Evolutionary conservation across 2,797 vertebrate species (phyloP).

Genomic region (Harpagifer antarcticus): DNA sequence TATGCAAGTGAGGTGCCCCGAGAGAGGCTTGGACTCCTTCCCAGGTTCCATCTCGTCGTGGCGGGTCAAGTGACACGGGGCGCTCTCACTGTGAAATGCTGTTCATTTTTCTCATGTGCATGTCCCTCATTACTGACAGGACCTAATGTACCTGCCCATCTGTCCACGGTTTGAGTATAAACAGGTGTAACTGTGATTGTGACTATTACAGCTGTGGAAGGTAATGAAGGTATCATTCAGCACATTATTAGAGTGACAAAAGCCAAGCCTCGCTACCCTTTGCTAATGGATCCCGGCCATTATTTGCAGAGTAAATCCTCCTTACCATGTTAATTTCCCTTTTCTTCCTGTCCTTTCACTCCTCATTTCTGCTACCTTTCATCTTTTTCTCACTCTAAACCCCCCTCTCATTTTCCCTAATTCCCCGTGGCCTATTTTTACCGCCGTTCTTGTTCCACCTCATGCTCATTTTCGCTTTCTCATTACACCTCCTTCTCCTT

Average conservation of each 20-base stretch:
- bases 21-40: slow-evolving; percentile 64
- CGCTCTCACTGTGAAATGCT: not conserved
- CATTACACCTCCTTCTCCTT: slow-evolving; percentile 14
- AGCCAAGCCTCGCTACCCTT: slow-evolving; percentile 31
- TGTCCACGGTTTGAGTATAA: slow-evolving; percentile 33
- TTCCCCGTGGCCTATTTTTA: not conserved
- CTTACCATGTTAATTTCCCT: not conserved
- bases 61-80: slow-evolving; percentile 43
- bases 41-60: slow-evolving; percentile 54
- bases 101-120: slow-evolving; percentile 13
- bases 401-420: slow-evolving; percentile 1
- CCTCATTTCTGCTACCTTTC: slow-evolving; percentile 14
- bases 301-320: slow-evolving; percentile 53
- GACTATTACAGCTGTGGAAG: slow-evolving; percentile 29
- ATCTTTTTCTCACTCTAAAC: slow-evolving; percentile 14
- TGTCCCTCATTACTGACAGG: slow-evolving; percentile 10
- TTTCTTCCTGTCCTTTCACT: slow-evolving; percentile 8
- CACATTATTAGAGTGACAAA: slow-evolving; percentile 51
- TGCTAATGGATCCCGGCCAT: slow-evolving; percentile 46
- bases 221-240: slow-evolving; percentile 55
- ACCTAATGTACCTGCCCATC: slow-evolving; percentile 22
- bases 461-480: slow-evolving; percentile 19
- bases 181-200: slow-evolving; percentile 27
- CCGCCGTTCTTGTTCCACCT: not conserved
- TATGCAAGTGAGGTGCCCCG: slow-evolving; percentile 53